Conservation (phyloP, 1,140 invertebrate genomes). For the Drosophila jambulina region DNA sequence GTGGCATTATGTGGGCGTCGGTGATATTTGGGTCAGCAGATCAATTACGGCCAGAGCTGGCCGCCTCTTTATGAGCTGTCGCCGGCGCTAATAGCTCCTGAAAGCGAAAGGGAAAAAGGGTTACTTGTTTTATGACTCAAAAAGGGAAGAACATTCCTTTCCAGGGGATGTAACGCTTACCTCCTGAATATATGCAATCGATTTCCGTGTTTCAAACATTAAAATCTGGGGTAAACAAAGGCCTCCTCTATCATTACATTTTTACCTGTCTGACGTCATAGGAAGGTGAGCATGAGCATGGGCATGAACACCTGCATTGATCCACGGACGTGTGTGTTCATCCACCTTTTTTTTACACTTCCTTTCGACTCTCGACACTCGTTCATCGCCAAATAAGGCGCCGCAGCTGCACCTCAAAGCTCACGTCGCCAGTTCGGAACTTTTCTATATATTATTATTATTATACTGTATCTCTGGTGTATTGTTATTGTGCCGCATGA, state of each 20-base stretch:
- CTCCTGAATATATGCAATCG: constrained; percentile 1
- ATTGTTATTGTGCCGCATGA: constrained; percentile 24
- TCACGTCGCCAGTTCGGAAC: constrained; percentile 34
- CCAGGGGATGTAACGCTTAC: not conserved
- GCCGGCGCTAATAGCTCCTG: constrained; percentile 47
- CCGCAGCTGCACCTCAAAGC: constrained; percentile 60
- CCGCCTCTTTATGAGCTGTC: constrained; percentile 35
- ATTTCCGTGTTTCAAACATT: not conserved
- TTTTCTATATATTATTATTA: constrained; percentile 9
- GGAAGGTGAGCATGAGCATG: constrained; percentile 32
- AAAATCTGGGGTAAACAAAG: constrained; percentile 6
- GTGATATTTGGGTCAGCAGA: constrained; percentile 50
- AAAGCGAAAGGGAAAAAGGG: constrained; percentile 16
- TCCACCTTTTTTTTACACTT: constrained; percentile 45
- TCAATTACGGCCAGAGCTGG: constrained; percentile 21
- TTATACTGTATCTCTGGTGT: not conserved
- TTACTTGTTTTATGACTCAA: constrained; percentile 58
- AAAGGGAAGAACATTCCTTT: constrained; percentile 9
- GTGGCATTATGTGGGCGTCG: constrained; percentile 67
- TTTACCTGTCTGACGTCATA: constrained; percentile 45
- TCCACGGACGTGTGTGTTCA: constrained; percentile 27
- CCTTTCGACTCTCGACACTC: constrained; percentile 52
- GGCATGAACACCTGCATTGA: constrained; percentile 70
- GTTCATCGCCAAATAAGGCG: constrained; percentile 56
- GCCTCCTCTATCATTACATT: not conserved